A percentile compares a stretch with the other conserved stretches of the same genome.
These are phyloP conservation scores for Crocidura indochinensis DNA, from an alignment of 2,797 vertebrate species.

Conservation along the genomic window DNA sequence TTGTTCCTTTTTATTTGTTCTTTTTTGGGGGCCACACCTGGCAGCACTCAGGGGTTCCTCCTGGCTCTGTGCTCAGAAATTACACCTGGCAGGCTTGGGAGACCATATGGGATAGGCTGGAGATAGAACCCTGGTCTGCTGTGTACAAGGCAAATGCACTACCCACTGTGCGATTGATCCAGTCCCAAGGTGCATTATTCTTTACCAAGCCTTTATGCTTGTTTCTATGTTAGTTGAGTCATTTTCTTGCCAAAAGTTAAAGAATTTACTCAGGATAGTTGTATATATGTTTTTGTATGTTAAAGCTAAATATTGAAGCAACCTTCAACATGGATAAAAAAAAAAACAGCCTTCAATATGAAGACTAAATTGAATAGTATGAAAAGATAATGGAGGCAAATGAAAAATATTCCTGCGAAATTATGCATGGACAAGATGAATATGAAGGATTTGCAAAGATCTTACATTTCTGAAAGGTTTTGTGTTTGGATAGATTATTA, in stretches of 20 bases:
- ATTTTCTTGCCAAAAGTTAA: slow-evolving; percentile 10
- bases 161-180: too few relatives aligned
- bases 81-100: too few relatives aligned
- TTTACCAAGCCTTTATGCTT: not conserved
- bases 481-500: not conserved
- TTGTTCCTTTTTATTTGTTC: not conserved
- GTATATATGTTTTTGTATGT: slow-evolving; percentile 27
- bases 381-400: slow-evolving; percentile 2
- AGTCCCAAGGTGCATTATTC: not conserved
- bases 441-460: not conserved
- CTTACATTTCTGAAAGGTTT: not conserved
- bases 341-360: not conserved
- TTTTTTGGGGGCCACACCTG: too few relatives aligned
- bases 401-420: slow-evolving; percentile 35
- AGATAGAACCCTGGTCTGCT: too few relatives aligned
- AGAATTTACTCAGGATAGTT: not conserved
- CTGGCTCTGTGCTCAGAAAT: too few relatives aligned
- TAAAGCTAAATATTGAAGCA: not conserved
- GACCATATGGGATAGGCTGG: too few relatives aligned
- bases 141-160: too few relatives aligned
- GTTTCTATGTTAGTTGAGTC: too few relatives aligned
- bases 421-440: not conserved
- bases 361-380: slow-evolving; percentile 32
- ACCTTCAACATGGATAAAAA: slow-evolving; percentile 17
- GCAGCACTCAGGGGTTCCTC: too few relatives aligned